Base-by-base conservation (phyloP, 2,113 vertebrate genomes). In the Tupaia tana region DNA sequence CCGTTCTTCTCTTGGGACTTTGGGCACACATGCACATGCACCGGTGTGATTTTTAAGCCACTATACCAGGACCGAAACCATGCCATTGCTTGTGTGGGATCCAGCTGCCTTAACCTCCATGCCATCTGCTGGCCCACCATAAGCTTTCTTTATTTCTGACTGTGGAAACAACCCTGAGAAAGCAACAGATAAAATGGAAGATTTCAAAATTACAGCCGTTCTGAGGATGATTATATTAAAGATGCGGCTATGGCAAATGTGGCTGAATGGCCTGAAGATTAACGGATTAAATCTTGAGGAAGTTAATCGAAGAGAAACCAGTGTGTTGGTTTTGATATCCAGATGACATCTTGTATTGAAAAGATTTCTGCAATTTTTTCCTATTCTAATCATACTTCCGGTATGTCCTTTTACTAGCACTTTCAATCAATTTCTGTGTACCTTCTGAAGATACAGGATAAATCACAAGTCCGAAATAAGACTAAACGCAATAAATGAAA, bases 121-220 rank as follows among this genome's bases (percentile, higher is more conserved):
- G 43, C 43, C 43, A 43, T 43, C 43, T 43, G 43, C 43, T 43
- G 43, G 43, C 43, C 43, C 43, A 43, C 43, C 43, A 43, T 93
- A 89, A 95, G 59, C 24, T 85, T 90, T 82, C 70, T 95, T 81
- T 86, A 82, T 87, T 94, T 94, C 67, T 91, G 66, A 95, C 67
- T 96, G n/a, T 86, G 25, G 58, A 96, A 43, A 89, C 58, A 31
- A 0, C 79, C 58, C 81, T 90, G n/a, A 84, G 63, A 84, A 95
- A 93, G 29, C 87, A 88, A 89, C 63, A 94, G 74, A 59, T 75
- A 85, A 92, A 87, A 56, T 0, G 25, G 31, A 90, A 85, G 70
- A 56, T 80, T 96, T 94, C 29, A 74, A 82, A 77, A 83, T 61
- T 77, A 70, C 4, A 80, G 70, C 63, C 61, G 19, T 64, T 84